Base-by-base conservation (phyloP, 2,113 vertebrate genomes). In the Gopherus evgoodei region DNA sequence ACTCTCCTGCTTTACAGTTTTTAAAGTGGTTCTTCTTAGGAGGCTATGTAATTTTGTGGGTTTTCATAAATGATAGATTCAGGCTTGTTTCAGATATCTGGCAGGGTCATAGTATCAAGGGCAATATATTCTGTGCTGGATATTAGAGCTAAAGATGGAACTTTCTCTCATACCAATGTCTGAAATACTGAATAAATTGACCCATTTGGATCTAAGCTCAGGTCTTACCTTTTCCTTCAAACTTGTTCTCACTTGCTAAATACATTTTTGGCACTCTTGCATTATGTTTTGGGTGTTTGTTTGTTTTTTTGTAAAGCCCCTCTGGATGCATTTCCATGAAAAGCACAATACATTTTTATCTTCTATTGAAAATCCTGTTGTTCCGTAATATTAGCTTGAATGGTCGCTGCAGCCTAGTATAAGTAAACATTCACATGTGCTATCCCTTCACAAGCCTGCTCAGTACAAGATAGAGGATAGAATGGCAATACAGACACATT, bases 41-140 rank as follows among this genome's bases (percentile, higher is more conserved):
- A 3, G 87, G 80, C 83, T 95, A 82, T 88, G 49, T 89, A 93
- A 84, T 95, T 93, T 93, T 38, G 24, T 52, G 94, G 92, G 56
- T 90, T 96, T 94, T 95, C 80, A 21, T 19, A 38, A 85, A 86
- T 59, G 62, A 25, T 42, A 54, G 83, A 62, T 81, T 88, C 24
- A 57, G 81, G 27, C 53, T 84, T 56, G 65, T 50, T 90, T 65
- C 12, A 90, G 27, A 49, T 94, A 16, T 69, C 82, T 38, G 6
- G 38, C 91, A 92, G 93, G 92, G 65, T 84, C 91, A 56, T 69
- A 81, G 79, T 65, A 49, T 90, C 91, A 81, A 88, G 88, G 69
- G 42, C 69, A 2, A 83, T 89, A 86, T 84, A 62, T 88, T 86
- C 65, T 72, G 87, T 81, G 5, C 76, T 83, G 94, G 93, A 52